Base-by-base conservation (phyloP, 2,888 invertebrate species). In the Synergus gifuensis region DNA sequence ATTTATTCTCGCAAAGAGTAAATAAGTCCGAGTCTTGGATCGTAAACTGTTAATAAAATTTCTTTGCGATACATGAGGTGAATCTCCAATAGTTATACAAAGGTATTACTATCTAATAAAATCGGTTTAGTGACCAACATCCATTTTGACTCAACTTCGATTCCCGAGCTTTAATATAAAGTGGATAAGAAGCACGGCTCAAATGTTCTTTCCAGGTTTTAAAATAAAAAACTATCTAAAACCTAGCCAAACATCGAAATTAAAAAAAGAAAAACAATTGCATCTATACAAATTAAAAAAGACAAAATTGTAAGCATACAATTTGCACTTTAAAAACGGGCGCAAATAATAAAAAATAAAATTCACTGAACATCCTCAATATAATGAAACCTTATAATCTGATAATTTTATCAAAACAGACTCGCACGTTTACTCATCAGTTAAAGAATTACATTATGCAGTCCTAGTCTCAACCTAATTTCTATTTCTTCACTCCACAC, bases 311-410 rank as follows among this genome's bases (percentile, higher is more conserved):
- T 58, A 40, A 49, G 12, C 54, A 73, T 73, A 73, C 54, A 73
- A 40, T 73, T 73, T 40, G 40, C 42, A n/a, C 18, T 44, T 42
- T 54, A 73, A 36, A 36, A 49, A 16, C 54, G 18, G 54, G 12
- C 73, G 73, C 54, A 73, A n/a, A 58, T 54, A 73, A 36, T 73
- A 73, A 73, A 58, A 58, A 49, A 16, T 73, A 73, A 58, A 54
- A 54, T 54, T 28, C n/a, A 12, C 36, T 36, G 36, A 73, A 73
- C 54, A 73, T 36, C 40, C 36, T 69, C 46, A 28, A 49, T 49
- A 69, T 28, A 36, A 40, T 40, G 49, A 58, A 54, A 73, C 36
- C 36, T 12, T 62, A 58, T 49, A 44, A 66, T 18, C 12, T 28
- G 46, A 69, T 18, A 62, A 28, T n/a, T 73, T 54, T 36, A 12